These are phyloP conservation scores for Spisula solida DNA, from an alignment of 2,888 invertebrate species.

Conservation along the genomic window DNA sequence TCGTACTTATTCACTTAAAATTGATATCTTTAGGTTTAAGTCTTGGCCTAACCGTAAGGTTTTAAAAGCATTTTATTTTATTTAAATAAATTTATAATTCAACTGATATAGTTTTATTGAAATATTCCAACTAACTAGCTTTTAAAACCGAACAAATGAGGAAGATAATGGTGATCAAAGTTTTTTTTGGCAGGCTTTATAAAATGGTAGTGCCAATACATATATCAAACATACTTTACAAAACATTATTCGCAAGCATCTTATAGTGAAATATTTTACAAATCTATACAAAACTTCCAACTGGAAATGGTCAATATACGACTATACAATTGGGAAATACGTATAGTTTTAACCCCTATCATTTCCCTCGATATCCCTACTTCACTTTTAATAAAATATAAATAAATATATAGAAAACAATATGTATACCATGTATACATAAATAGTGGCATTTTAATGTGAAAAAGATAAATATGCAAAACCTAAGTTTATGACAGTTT, in stretches of 20 bases:
- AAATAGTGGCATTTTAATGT: slow-evolving; percentile 20
- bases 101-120: not conserved
- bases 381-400: slow-evolving; percentile 3
- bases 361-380: not conserved
- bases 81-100: not conserved
- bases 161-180: not conserved
- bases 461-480: slow-evolving; percentile 6
- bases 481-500: slow-evolving; percentile 10
- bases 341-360: not conserved
- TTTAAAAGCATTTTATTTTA: not conserved
- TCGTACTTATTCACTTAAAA: too few species aligned
- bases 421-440: not conserved
- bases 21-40: not conserved
- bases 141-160: not conserved
- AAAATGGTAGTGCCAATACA: not conserved
- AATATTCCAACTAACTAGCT: not conserved
- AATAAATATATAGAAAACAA: not conserved
- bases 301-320: slow-evolving; percentile 10
- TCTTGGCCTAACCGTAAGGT: not conserved
- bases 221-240: not conserved
- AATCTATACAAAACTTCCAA: not conserved
- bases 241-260: not conserved
- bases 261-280: not conserved
- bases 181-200: not conserved
- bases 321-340: not conserved